phyloP scores from a whole-genome alignment of 2,888 invertebrate genomes.

The Tanytarsus gracilentus region DNA sequence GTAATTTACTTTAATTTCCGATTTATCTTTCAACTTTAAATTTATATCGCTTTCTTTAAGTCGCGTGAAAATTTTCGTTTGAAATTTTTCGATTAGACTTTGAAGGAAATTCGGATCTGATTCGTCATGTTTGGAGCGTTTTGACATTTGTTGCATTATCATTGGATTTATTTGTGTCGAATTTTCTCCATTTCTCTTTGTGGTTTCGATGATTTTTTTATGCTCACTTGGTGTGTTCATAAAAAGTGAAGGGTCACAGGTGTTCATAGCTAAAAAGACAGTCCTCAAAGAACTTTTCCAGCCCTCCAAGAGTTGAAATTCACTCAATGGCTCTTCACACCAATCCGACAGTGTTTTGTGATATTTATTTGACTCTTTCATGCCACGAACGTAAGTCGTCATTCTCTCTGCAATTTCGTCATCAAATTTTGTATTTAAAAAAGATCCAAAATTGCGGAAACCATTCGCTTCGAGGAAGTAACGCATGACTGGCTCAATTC shows the following conservation, averaged over 20 bases:
- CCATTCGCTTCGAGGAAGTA: background rate
- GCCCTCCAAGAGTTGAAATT: background rate
- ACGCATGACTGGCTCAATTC: background rate
- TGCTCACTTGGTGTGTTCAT: background rate
- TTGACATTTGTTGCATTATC: background rate
- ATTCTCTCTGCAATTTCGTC: background rate
- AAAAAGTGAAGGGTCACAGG: background rate
- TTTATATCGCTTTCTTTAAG: background rate
- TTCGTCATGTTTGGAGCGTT: background rate
- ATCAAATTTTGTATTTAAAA: background rate
- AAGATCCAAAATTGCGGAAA: background rate
- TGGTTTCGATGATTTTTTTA: too few species aligned
- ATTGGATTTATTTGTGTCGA: background rate
- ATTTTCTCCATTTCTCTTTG: background rate
- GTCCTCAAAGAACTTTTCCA: background rate
- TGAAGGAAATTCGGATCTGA: constrained; percentile 1
- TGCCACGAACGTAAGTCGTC: background rate
- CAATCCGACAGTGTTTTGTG: background rate
- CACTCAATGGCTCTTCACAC: background rate
- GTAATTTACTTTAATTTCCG: background rate
- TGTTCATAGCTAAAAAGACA: background rate
- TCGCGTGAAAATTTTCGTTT: background rate
- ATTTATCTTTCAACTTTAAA: background rate
- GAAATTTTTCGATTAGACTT: background rate
- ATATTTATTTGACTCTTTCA: background rate